Base-by-base conservation (phyloP, 2,888 invertebrate species). In the Drosophila borborema region DNA sequence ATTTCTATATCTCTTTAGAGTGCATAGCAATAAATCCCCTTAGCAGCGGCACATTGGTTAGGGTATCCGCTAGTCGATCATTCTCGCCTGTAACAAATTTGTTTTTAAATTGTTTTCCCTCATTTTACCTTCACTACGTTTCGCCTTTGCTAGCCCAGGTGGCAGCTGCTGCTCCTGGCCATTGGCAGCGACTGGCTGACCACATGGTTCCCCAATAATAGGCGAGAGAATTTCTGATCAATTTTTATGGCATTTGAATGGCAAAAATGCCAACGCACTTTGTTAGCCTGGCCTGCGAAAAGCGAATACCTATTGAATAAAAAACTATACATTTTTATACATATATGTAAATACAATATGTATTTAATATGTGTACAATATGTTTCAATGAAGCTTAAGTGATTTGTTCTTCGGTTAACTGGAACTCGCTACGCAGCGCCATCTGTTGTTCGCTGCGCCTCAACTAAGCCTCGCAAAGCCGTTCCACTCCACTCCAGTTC, bases 211-310 rank as follows among this genome's bases (percentile, higher is more conserved):
- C 34, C 61, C 41, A 43, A 62, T 53, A 53, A 41, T 31, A 14
- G 41, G 20, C 54, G 66, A 64, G 63, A 64, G 66, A 67, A 54
- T 61, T 67, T 59, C 58, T 65, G 80, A 72, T 75, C 72, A 75
- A 79, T 64, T 72, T 68, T 64, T 72, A 72, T 53, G 72, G 43
- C 55, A 72, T 67, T 79, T 60, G 28, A 75, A 71, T 71, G 62
- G 62, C 55, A 41, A 54, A 72, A 78, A 74, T 67, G 64, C 43
- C 18, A 43, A 12, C 2, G 41, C 4, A 10, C 41, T 51, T 48
- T 18, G 38, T 20, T 5, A n/a, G 14, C 36, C 4, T 20, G 49
- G 34, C 12, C 48, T n/a, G n/a, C n/a, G n/a, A 1, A 5, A 49
- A 9, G 18, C 12, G 34, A 20, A 18, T 51, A 51, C 20, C 0